Conservation (phyloP, 2,888 invertebrate species). For the Pammene fasciana region DNA sequence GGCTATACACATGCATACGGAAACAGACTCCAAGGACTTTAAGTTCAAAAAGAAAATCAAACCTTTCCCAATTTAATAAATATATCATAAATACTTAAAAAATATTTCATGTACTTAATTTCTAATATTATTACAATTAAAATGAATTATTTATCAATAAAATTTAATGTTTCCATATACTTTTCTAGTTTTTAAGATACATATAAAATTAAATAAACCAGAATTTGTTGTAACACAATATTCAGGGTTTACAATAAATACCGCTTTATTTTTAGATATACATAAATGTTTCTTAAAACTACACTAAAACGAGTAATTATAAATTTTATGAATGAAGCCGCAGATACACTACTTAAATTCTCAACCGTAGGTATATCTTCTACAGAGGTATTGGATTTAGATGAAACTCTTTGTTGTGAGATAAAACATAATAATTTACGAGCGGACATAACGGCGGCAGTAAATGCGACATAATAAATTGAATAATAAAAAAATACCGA, state of each 20-base stretch:
- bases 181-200: too few relatives aligned
- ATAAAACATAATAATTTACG: constrained; percentile 40
- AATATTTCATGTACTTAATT: too few relatives aligned
- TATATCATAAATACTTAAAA: not conserved
- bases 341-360: not conserved
- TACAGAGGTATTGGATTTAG: constrained; percentile 13
- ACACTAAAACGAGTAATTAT: too few relatives aligned
- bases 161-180: too few relatives aligned
- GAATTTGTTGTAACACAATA: too few relatives aligned
- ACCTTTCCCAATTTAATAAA: constrained; percentile 10
- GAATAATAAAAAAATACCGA: constrained; percentile 40
- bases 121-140: too few relatives aligned
- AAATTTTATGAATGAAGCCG: too few relatives aligned
- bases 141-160: too few relatives aligned
- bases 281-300: too few relatives aligned
- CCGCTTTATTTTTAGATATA: too few relatives aligned
- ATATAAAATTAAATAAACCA: too few relatives aligned
- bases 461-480: constrained; percentile 41
- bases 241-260: too few relatives aligned
- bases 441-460: constrained; percentile 35
- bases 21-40: constrained; percentile 15
- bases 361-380: not conserved
- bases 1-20: constrained; percentile 24
- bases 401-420: constrained; percentile 36
- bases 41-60: constrained; percentile 13